Evolutionary conservation across 2,888 invertebrate genomes (phyloP).

Genomic region (Hemaris fuciformis): DNA sequence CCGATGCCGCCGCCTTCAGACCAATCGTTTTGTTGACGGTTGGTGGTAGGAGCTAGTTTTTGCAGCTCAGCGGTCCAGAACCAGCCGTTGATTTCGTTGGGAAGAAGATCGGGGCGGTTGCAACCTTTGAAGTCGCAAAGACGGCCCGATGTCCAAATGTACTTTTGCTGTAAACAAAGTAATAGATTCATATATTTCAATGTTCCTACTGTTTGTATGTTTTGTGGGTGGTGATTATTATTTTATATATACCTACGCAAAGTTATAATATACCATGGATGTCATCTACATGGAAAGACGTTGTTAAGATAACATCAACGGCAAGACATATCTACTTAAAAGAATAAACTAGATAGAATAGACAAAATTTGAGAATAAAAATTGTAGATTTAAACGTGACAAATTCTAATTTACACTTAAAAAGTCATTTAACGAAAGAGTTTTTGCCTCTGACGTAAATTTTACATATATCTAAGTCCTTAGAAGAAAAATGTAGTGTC

Average conservation of each 20-base stretch:
- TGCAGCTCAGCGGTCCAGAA: conserved; percentile 95
- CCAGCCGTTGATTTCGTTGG: conserved; percentile 92
- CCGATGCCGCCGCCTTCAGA: conserved; percentile 92
- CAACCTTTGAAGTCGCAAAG: conserved; percentile 95
- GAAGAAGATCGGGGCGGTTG: conserved; percentile 91
- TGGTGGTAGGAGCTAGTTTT: conserved; percentile 91
- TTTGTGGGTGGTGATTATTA: background rate
- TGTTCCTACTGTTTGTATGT: background rate
- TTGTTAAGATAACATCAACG: no score
- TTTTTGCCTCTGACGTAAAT: no score
- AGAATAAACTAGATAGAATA: no score
- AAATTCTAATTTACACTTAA: no score
- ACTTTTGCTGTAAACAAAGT: conserved; percentile 84
- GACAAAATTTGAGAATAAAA: background rate
- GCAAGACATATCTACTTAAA: no score
- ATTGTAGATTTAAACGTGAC: background rate
- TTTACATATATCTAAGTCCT: no score
- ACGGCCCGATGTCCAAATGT: conserved; percentile 95
- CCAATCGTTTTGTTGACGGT: conserved; percentile 93
- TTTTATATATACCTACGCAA: no score
- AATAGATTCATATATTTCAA: background rate
- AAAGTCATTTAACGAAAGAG: no score
- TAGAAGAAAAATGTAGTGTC: background rate
- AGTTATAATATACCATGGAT: no score
- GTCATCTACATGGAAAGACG: no score